phyloP scores from a whole-genome alignment of 2,888 invertebrate species.

The Eupithecia pulchellata region DNA sequence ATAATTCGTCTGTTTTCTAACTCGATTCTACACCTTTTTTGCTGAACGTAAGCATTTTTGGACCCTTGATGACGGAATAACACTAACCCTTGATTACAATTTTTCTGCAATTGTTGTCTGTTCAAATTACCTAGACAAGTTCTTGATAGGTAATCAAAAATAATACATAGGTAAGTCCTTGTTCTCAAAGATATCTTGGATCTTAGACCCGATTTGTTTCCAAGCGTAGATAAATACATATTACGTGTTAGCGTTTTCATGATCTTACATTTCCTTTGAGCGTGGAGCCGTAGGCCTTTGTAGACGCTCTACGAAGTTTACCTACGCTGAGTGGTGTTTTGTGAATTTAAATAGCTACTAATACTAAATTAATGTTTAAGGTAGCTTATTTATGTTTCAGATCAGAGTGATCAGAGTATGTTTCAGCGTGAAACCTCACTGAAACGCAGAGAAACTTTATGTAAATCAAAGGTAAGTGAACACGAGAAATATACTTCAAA shows the following conservation, averaged over 20 bases:
- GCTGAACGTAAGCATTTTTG: background rate
- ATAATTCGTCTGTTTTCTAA: background rate
- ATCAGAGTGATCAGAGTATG: no score
- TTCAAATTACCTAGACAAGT: background rate
- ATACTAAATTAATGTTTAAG: background rate
- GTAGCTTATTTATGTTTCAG: background rate
- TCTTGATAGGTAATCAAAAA: background rate
- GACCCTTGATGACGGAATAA: no score
- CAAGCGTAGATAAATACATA: background rate
- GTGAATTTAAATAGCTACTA: background rate
- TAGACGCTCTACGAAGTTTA: background rate
- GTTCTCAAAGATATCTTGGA: background rate
- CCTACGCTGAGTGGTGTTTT: background rate
- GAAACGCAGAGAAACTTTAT: no score
- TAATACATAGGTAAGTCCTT: background rate
- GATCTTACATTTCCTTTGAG: background rate
- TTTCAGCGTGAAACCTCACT: background rate
- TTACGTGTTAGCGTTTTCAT: no score
- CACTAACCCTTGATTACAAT: no score
- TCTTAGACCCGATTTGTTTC: background rate
- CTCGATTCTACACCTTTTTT: background rate
- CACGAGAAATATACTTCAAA: no score
- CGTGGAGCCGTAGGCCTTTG: background rate
- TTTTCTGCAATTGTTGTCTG: no score
- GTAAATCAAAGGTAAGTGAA: no score